These are phyloP conservation scores for Tachysurus fulvidraco DNA, from an alignment of 2,113 vertebrate species.

Conservation along the genomic window DNA sequence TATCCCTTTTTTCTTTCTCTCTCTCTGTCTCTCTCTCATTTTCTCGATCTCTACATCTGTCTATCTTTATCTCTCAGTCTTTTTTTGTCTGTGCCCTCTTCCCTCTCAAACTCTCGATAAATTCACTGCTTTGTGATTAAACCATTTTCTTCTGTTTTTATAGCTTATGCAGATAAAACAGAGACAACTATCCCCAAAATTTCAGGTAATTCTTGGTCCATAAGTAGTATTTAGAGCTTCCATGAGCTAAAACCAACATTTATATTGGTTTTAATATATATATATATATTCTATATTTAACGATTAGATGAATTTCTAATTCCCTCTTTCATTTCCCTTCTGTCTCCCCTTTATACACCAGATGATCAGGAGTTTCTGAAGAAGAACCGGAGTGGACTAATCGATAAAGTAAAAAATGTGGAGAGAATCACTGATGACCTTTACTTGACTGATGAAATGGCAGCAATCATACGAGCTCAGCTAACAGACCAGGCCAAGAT, in stretches of 20 bases:
- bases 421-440: conserved; percentile 50
- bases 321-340: background rate
- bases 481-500: conserved; percentile 45
- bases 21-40: too few species aligned
- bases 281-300: too few species aligned
- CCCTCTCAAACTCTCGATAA: background rate
- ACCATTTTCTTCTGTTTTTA: background rate
- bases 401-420: conserved; percentile 43
- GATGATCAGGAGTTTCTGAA: conserved; percentile 26
- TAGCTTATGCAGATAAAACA: background rate
- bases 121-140: too few species aligned
- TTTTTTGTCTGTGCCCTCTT: background rate
- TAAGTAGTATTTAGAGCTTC: background rate
- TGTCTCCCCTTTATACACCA: conserved; percentile 14
- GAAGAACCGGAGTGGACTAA: background rate
- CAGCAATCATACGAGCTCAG: conserved; percentile 29
- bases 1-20: too few species aligned
- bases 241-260: too few species aligned
- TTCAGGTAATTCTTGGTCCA: background rate
- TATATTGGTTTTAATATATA: too few species aligned
- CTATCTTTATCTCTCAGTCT: too few species aligned
- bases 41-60: too few species aligned
- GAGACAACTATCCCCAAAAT: background rate
- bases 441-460: conserved; percentile 13
- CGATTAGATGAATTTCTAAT: too few species aligned